Base-by-base conservation (phyloP, 2,797 vertebrate species). In the Centropyge bicolor region DNA sequence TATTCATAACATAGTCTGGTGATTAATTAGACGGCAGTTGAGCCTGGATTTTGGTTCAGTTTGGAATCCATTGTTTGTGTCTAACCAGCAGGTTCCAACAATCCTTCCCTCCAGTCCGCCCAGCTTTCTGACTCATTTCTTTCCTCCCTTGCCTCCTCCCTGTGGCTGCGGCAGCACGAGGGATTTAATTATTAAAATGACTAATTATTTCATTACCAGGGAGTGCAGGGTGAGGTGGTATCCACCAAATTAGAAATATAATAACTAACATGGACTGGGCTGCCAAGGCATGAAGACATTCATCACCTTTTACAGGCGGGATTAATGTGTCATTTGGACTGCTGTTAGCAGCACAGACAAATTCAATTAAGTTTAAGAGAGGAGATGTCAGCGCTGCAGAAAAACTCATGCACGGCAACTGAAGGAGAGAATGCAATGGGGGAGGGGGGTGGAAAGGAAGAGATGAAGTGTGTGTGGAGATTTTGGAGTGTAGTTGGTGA, bases 181-280 rank as follows among this genome's bases (percentile, higher is more conserved):
- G 95, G 95, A 97, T 97, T 97, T 97, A 97, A 98, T 98, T 97
- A 97, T 97, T 96, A 97, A 97, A 97, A 97, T 98, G 97, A 97
- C 95, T 97, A 97, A 98, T 97, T 98, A 97, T 97, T 97, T 96
- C 96, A 98, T 98, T 97, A 98, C 65, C 96, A 96, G 93, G 94
- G 94, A 96, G 96, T 94, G 95, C 91, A 93, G 94, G 90, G 95
- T 95, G 97, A 97, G 96, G 97, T 97, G 96, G 96, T 96, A 96
- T 96, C 97, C 95, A 93, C 95, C 96, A 97, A 98, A 97, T 97
- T 96, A 97, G 96, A 97, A 97, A 97, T 97, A 97, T 97, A 98
- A 97, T 97, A 97, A 97, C 96, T 97, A 97, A 97, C 96, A 97
- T 95, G 95, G 95, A 96, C 94, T 95, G 94, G 94, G 95, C 95